Evolutionary conservation across 2,888 invertebrate genomes (phyloP).

Genomic region (Hypercompe scribonia): DNA sequence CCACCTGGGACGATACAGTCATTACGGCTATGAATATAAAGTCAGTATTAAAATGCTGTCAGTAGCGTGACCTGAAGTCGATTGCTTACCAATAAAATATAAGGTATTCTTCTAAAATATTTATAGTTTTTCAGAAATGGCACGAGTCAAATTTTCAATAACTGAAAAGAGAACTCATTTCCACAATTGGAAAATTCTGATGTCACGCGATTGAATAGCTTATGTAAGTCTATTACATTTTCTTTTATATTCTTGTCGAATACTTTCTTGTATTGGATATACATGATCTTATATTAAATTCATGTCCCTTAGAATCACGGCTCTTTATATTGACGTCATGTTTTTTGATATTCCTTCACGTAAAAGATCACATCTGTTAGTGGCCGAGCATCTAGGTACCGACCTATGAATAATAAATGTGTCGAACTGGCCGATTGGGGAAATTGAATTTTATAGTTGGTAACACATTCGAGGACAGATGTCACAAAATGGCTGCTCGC

Average conservation of each 20-base stretch:
- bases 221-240: slow-evolving; percentile 56
- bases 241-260: slow-evolving; percentile 59
- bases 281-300: slow-evolving; percentile 74
- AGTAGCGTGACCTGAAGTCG: slow-evolving; percentile 67
- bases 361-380: slow-evolving; percentile 86
- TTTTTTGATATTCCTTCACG: slow-evolving; percentile 84
- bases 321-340: slow-evolving; percentile 74
- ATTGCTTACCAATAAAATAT: slow-evolving; percentile 66
- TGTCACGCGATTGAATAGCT: slow-evolving; percentile 70
- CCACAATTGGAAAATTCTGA: slow-evolving; percentile 51
- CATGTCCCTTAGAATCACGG: slow-evolving; percentile 73
- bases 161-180: slow-evolving; percentile 66
- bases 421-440: slow-evolving; percentile 84
- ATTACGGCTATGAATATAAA: slow-evolving; percentile 68
- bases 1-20: slow-evolving; percentile 73
- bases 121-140: slow-evolving; percentile 65
- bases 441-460: slow-evolving; percentile 87
- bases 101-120: slow-evolving; percentile 64
- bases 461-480: slow-evolving; percentile 86
- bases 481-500: slow-evolving; percentile 83
- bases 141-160: slow-evolving; percentile 61
- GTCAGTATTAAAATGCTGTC: slow-evolving; percentile 66
- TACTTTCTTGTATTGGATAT: slow-evolving; percentile 67
- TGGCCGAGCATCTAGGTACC: slow-evolving; percentile 82
- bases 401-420: slow-evolving; percentile 86